phyloP scores from a whole-genome alignment of 2,113 vertebrate genomes.

The Oxyura jamaicensis region DNA sequence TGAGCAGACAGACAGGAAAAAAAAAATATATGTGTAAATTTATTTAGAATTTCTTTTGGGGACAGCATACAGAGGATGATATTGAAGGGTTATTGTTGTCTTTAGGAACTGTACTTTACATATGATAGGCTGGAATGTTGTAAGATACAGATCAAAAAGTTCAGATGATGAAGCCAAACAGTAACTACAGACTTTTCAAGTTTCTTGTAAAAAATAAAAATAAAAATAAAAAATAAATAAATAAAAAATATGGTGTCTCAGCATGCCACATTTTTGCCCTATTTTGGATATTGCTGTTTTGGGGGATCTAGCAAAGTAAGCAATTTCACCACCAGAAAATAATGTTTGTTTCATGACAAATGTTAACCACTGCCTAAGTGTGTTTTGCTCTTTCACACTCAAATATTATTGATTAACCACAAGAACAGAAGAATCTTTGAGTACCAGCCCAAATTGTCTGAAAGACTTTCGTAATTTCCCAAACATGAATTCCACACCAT shows the following conservation, averaged over 20 bases:
- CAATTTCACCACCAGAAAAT: background rate
- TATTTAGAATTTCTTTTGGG: too few species aligned
- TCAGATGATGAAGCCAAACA: background rate
- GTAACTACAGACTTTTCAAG: background rate
- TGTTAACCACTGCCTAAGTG: background rate
- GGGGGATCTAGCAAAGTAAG: background rate
- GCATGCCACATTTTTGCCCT: background rate
- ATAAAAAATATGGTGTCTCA: background rate
- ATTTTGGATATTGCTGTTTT: background rate
- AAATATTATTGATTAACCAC: background rate
- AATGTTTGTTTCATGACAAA: background rate
- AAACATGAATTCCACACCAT: background rate
- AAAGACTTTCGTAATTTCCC: background rate
- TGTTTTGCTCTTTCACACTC: background rate
- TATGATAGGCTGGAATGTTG: background rate
- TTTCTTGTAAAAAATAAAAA: background rate
- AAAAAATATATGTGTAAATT: too few species aligned
- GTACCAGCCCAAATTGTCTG: background rate
- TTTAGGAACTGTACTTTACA: background rate
- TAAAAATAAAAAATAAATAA: too few species aligned
- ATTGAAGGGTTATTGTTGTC: background rate
- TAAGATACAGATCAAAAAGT: background rate
- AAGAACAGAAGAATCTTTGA: background rate
- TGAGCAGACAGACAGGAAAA: background rate
- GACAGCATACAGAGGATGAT: background rate